A percentile compares a stretch with the other conserved stretches of the same genome.
Evolutionary conservation across 2,888 invertebrate genomes (phyloP).

Genomic region (Acleris emargana): DNA sequence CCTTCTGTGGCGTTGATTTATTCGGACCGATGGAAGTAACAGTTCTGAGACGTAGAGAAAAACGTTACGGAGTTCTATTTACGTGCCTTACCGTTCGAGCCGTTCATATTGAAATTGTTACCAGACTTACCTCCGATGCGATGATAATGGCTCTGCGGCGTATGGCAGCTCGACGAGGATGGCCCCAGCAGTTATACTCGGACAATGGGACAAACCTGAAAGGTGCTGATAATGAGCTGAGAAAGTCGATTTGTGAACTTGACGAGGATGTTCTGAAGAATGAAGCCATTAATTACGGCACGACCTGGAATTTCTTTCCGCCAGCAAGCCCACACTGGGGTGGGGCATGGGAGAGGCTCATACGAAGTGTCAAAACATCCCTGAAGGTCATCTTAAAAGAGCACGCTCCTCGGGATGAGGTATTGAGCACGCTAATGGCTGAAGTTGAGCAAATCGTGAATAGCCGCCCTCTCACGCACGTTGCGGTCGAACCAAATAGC

Average conservation of each 20-base stretch:
- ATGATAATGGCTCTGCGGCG: slow-evolving; percentile 2
- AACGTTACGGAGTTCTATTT: slow-evolving; percentile 15
- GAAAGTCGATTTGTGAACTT: background rate
- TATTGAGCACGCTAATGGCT: slow-evolving; percentile 9
- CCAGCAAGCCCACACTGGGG: too few relatives aligned
- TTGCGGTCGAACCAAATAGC: slow-evolving; percentile 31
- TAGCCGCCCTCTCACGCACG: slow-evolving; percentile 61
- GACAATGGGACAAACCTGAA: background rate
- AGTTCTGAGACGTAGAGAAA: slow-evolving; percentile 8
- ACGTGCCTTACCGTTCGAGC: slow-evolving; percentile 13
- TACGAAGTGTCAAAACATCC: background rate
- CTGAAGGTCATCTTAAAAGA: background rate
- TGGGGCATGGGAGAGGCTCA: slow-evolving; percentile 2
- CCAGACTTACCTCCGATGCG: slow-evolving; percentile 1
- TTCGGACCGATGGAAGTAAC: slow-evolving; percentile 7
- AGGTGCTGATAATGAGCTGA: background rate
- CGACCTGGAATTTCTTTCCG: background rate
- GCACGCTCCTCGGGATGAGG: slow-evolving; percentile 13
- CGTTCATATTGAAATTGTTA: slow-evolving; percentile 13
- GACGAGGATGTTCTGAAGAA: background rate
- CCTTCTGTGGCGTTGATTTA: background rate
- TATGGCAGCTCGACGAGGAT: background rate
- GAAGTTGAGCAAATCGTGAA: slow-evolving; percentile 18
- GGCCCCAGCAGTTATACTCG: background rate
- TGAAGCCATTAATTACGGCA: background rate